Conservation (phyloP, 1,140 invertebrate species). For the Drosophila setifemur region DNA sequence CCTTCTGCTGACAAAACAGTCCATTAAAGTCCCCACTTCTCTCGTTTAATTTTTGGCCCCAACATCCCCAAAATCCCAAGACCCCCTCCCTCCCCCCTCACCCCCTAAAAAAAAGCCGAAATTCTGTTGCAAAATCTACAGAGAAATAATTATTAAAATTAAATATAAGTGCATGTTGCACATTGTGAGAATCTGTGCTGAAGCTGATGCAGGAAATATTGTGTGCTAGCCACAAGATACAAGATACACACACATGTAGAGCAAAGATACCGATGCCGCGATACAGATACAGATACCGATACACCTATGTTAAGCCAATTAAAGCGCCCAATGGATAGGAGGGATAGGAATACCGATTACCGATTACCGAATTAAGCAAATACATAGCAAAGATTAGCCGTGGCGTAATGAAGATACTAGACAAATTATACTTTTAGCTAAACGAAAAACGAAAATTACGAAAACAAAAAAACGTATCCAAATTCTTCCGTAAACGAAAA, state of each 20-base stretch:
- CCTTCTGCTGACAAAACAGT: constrained; percentile 68
- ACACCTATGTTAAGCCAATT: constrained; percentile 57
- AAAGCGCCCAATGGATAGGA: constrained; percentile 44
- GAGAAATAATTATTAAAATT: constrained; percentile 28
- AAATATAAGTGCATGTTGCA: constrained; percentile 38
- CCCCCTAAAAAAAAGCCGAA: constrained; percentile 20
- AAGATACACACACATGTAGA: neutral
- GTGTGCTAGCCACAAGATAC: constrained; percentile 6
- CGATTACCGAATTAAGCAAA: constrained; percentile 28
- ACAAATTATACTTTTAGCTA: constrained; percentile 76
- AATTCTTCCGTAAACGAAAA: constrained; percentile 75
- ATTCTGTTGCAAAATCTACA: constrained; percentile 51
- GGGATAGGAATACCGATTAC: constrained; percentile 21
- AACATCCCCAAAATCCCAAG: neutral
- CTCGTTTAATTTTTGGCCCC: constrained; percentile 2
- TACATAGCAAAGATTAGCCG: constrained; percentile 49
- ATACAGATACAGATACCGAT: constrained; percentile 32
- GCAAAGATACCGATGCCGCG: constrained; percentile 7
- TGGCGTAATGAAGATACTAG: constrained; percentile 52
- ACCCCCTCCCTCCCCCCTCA: neutral
- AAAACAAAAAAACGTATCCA: constrained; percentile 59
- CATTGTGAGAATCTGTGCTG: constrained; percentile 43
- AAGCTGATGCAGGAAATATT: constrained; percentile 23
- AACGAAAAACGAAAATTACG: constrained; percentile 5
- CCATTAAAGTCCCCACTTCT: constrained; percentile 39